Conservation (phyloP, 2,797 vertebrate genomes). For the Propithecus perrieri region DNA sequence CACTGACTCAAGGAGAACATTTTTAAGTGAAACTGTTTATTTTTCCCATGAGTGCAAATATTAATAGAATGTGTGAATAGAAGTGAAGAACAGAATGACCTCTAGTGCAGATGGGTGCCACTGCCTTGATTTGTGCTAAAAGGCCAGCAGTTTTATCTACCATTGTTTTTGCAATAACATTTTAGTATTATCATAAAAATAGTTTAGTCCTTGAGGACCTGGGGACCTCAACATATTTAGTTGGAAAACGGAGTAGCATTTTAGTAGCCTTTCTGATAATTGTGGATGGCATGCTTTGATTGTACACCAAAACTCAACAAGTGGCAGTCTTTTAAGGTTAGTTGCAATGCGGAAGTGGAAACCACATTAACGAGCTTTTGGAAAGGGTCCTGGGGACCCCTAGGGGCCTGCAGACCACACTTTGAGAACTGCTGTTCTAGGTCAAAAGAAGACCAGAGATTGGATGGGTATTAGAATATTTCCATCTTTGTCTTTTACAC, state of each 20-base stretch:
- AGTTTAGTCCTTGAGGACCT: not conserved
- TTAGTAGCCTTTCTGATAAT: not conserved
- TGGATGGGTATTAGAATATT: not conserved
- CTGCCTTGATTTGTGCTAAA: not conserved
- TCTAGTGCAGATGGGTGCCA: not conserved
- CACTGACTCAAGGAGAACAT: not conserved
- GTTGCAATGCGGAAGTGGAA: not conserved
- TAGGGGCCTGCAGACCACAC: too few relatives aligned
- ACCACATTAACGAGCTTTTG: not conserved
- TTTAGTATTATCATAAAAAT: not conserved
- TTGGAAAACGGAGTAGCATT: not conserved
- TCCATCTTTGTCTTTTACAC: not conserved
- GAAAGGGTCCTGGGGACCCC: not conserved
- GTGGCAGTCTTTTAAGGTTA: not conserved
- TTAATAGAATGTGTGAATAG: not conserved
- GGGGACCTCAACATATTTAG: not conserved
- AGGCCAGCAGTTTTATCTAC: not conserved
- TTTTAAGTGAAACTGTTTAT: not conserved
- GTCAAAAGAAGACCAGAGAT: not conserved
- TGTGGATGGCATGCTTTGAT: not conserved
- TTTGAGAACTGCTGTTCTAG: not conserved
- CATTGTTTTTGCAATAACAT: not conserved
- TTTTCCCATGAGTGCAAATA: not conserved
- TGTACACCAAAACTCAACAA: not conserved
- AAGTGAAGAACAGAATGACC: not conserved